phyloP scores from a whole-genome alignment of 2,797 vertebrate species.

The Pagetopsis macropterus region DNA sequence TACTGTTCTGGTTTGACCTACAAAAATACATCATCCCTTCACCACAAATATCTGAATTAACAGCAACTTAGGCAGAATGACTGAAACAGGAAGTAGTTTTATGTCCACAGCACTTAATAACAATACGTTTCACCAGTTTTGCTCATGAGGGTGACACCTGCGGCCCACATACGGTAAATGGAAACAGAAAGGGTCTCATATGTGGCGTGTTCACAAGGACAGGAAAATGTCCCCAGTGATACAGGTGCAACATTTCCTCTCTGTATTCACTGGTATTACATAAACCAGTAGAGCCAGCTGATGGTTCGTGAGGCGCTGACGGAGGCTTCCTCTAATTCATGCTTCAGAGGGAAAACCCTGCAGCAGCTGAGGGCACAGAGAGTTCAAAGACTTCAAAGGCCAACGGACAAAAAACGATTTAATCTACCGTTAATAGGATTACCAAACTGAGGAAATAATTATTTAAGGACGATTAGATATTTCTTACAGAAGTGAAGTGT shows the following conservation, averaged over 20 bases:
- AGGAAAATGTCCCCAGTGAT: not conserved
- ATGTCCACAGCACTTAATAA: too few species aligned
- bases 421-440: slow-evolving; percentile 69
- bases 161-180: not conserved
- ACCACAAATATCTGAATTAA: too few species aligned
- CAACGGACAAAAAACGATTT: slow-evolving; percentile 48
- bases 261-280: not conserved
- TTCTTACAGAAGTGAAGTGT: slow-evolving; percentile 32
- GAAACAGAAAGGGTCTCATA: not conserved
- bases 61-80: too few species aligned
- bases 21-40: too few species aligned
- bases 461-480: slow-evolving; percentile 53
- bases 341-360: slow-evolving; percentile 34
- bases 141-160: too few species aligned
- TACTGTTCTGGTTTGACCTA: too few species aligned
- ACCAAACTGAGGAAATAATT: slow-evolving; percentile 49
- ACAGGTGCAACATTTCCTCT: not conserved
- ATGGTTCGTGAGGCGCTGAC: not conserved
- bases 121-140: too few species aligned
- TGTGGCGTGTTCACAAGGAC: not conserved
- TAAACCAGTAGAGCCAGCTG: not conserved
- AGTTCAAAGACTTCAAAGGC: slow-evolving; percentile 67
- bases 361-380: slow-evolving; percentile 47
- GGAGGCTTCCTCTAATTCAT: slow-evolving; percentile 27
- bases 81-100: too few species aligned